These are phyloP conservation scores for Cetoscarus ocellatus DNA, from an alignment of 2,797 vertebrate species.

Conservation along the genomic window DNA sequence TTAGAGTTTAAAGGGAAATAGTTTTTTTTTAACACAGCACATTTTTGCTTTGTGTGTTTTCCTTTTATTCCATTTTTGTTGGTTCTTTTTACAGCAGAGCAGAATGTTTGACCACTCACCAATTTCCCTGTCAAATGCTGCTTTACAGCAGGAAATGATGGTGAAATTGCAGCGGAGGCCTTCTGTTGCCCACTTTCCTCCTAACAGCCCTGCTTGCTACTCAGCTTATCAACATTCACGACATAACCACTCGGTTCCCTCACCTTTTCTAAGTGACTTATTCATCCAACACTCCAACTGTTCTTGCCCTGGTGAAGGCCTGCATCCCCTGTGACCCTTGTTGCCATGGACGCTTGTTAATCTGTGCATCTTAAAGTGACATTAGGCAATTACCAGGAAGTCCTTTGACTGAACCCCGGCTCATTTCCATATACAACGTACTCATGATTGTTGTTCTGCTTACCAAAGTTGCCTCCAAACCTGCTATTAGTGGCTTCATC, in stretches of 20 bases:
- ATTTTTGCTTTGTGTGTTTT: neutral
- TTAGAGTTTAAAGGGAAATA: slow-evolving; percentile 14
- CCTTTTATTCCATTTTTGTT: slow-evolving; percentile 4
- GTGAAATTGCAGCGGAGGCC: slow-evolving; percentile 30
- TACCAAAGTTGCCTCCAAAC: slow-evolving; percentile 51
- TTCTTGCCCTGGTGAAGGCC: slow-evolving; percentile 24
- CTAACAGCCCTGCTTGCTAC: slow-evolving; percentile 8
- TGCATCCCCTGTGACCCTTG: slow-evolving; percentile 31
- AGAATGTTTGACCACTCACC: slow-evolving; percentile 11
- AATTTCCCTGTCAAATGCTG: slow-evolving; percentile 23
- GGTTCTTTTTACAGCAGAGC: slow-evolving; percentile 13
- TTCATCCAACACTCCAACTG: slow-evolving; percentile 47
- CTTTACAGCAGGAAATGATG: slow-evolving; percentile 35
- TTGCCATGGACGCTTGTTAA: slow-evolving; percentile 19
- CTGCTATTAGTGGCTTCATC: slow-evolving; percentile 68
- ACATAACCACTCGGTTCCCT: slow-evolving; percentile 17
- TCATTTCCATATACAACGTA: slow-evolving; percentile 52
- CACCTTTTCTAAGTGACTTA: slow-evolving; percentile 41
- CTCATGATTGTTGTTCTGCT: slow-evolving; percentile 59
- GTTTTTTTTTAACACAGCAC: neutral
- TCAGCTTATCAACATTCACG: slow-evolving; percentile 25
- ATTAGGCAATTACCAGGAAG: slow-evolving; percentile 53
- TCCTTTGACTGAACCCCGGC: slow-evolving; percentile 35
- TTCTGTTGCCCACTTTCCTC: slow-evolving; percentile 9
- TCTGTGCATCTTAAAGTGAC: slow-evolving; percentile 43